Evolutionary conservation across 2,888 invertebrate species (phyloP).

Genomic region (Hemistola chrysoprasaria): DNA sequence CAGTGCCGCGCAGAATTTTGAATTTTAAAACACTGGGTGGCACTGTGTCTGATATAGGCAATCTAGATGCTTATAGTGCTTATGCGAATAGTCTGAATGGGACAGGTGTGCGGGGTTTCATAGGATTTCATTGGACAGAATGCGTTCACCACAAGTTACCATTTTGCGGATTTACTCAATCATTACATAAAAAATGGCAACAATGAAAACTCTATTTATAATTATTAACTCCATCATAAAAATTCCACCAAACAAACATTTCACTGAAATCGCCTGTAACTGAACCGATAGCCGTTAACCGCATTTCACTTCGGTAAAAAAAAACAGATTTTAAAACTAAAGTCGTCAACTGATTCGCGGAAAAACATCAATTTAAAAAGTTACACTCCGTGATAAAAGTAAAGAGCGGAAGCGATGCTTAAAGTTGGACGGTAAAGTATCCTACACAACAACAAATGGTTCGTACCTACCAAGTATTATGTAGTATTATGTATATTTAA

Average conservation of each 20-base stretch:
- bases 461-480: neutral
- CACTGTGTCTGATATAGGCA: too few relatives aligned
- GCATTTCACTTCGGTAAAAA: constrained; percentile 45
- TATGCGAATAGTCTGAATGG: too few relatives aligned
- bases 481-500: too few relatives aligned
- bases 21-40: too few relatives aligned
- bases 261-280: constrained; percentile 22
- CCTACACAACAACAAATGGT: constrained; percentile 21
- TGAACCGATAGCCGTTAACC: constrained; percentile 36
- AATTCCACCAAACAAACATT: constrained; percentile 12
- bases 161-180: too few relatives aligned
- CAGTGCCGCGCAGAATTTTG: too few relatives aligned
- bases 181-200: neutral
- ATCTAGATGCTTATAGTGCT: too few relatives aligned
- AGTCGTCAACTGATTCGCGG: constrained; percentile 49
- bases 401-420: constrained; percentile 37
- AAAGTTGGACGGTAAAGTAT: constrained; percentile 42
- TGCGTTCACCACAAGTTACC: too few relatives aligned
- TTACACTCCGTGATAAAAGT: constrained; percentile 49
- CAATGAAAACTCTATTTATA: neutral
- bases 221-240: constrained; percentile 5
- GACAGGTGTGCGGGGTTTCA: too few relatives aligned
- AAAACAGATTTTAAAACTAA: constrained; percentile 56
- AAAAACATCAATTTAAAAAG: constrained; percentile 60
- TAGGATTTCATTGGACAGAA: too few relatives aligned